Percentiles rank a stretch among this genome's conserved stretches.
phyloP scores from a whole-genome alignment of 2,113 vertebrate species.

The Datnioides undecimradiatus region DNA sequence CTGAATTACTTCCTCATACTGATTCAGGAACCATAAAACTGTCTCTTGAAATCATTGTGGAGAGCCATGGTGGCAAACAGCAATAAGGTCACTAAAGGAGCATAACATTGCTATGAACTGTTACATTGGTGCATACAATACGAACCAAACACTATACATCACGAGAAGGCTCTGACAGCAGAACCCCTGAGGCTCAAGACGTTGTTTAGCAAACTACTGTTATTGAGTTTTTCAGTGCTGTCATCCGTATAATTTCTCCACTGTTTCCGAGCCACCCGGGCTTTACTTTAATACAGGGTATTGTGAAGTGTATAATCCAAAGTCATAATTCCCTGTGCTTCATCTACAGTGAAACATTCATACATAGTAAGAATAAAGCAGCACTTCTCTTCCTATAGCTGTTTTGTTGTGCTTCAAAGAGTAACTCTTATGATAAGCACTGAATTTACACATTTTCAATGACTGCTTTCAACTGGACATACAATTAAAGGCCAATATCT shows the following conservation, averaged over 20 bases:
- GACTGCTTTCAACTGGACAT: background rate
- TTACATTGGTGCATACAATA: conserved; percentile 3
- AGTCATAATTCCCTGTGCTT: background rate
- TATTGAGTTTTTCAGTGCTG: conserved; percentile 5
- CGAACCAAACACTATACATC: conserved; percentile 36
- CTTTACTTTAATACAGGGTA: background rate
- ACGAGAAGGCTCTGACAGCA: conserved; percentile 17
- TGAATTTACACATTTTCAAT: background rate
- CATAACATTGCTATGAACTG: conserved; percentile 27
- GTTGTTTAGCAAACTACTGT: conserved; percentile 17
- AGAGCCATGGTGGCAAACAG: conserved; percentile 7
- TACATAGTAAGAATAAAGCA: background rate
- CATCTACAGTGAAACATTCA: background rate
- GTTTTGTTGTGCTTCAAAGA: background rate
- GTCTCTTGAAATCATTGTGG: conserved; percentile 43
- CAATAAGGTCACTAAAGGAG: conserved; percentile 26
- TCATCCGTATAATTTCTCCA: conserved; percentile 17
- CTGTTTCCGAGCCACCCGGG: background rate
- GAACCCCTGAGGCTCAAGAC: background rate
- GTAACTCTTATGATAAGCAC: background rate
- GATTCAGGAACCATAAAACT: conserved; percentile 35
- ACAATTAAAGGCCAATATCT: background rate
- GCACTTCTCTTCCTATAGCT: background rate
- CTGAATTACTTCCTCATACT: conserved; percentile 19
- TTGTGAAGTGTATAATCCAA: conserved; percentile 5